Evolutionary conservation across 2,888 invertebrate species (phyloP), one percentile per base, ranked within the genome.

Genomic region (Apeira syringaria): DNA sequence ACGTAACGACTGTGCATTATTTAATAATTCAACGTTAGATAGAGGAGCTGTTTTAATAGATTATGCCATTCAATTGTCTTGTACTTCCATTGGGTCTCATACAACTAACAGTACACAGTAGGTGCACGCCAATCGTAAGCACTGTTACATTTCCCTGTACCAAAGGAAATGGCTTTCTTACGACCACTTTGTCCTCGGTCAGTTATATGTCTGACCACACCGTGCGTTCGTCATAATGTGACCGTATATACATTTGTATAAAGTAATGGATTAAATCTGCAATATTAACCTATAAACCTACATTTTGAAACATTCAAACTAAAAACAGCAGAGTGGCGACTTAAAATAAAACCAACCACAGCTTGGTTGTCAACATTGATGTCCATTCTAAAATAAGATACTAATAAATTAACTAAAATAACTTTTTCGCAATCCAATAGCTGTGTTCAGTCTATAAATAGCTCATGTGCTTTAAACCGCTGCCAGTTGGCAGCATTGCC

Each of bases 251-350:
- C 60, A 47, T 61, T 77, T 20, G 7, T 15, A 15, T 63, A 67
- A 60, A 47, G 61, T 77, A 74, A 73, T 78, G 74, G 64, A 79
- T 80, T 68, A 78, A 80, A 72, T 62, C 57, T 52, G 49, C 64
- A 61, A 66, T 78, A 80, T 82, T 83, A 83, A 74, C 80, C 83
- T 77, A 66, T 27, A 39, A 43, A 39, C 47, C 43, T 15, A 47
- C 47, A 47, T 47, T n/a, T 46, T 60, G 51, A 56, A 65, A 55
- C 65, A 74, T 73, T 72, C 64, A 64, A 64, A 65, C 65, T 68
- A 62, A 17, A 76, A 75, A 76, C 18, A 25, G 12, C 7, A 33
- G 24, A 25, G 9, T 29, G 17, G 33, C 17, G 17, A 20, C 32
- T 27, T 26, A 30, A 43, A 36, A 34, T 39, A n/a, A n/a, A n/a